These are phyloP conservation scores for Apoderus coryli DNA, from an alignment of 2,888 invertebrate genomes.

Conservation along the genomic window DNA sequence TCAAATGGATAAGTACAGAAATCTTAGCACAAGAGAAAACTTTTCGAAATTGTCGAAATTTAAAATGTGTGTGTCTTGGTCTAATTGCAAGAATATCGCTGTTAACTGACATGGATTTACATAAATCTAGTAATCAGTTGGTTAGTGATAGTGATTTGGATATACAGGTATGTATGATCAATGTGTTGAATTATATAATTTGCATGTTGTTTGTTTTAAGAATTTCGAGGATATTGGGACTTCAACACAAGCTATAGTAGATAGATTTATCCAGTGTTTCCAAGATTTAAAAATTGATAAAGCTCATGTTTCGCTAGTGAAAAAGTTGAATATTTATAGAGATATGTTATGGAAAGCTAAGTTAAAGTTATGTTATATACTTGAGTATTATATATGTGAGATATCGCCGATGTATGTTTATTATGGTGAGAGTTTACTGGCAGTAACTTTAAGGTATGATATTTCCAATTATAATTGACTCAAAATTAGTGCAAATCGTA, in stretches of 20 bases:
- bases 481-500: no score
- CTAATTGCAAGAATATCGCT: constrained; percentile 29
- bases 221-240: constrained; percentile 43
- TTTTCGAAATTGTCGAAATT: constrained; percentile 37
- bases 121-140: no score
- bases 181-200: constrained; percentile 2
- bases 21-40: constrained; percentile 36
- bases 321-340: constrained; percentile 38
- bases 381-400: constrained; percentile 39
- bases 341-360: constrained; percentile 39
- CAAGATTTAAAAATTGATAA: constrained; percentile 34
- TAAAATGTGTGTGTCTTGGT: constrained; percentile 34
- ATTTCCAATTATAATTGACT: no score
- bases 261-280: constrained; percentile 39
- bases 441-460: constrained; percentile 41
- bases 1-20: constrained; percentile 42
- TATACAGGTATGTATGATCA: constrained; percentile 13
- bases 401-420: constrained; percentile 42
- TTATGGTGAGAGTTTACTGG: constrained; percentile 41
- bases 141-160: constrained; percentile 16
- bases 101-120: no score
- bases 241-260: constrained; percentile 37
- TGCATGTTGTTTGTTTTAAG: constrained; percentile 29
- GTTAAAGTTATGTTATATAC: constrained; percentile 40
- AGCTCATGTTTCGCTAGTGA: constrained; percentile 17